These are phyloP conservation scores for Beris morrisii DNA, from an alignment of 2,888 invertebrate species.

Conservation along the genomic window DNA sequence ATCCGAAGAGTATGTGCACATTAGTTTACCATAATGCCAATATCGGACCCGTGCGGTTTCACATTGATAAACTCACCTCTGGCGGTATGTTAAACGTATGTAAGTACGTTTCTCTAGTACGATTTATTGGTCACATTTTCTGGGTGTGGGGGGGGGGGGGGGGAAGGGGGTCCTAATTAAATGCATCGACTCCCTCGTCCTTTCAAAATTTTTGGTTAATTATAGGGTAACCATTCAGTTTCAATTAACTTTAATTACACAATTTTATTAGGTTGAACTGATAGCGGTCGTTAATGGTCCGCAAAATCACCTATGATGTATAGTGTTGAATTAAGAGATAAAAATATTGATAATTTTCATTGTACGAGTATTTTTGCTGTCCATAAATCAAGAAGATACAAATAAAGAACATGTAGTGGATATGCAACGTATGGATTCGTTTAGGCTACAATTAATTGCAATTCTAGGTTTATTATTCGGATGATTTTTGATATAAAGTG, in stretches of 20 bases:
- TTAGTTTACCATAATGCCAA: background rate
- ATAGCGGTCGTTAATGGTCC: constrained; percentile 33
- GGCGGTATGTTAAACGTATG: background rate
- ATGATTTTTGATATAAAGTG: too few species aligned
- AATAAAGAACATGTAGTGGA: constrained; percentile 14
- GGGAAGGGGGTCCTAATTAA: constrained; percentile 7
- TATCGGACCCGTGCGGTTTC: constrained; percentile 24
- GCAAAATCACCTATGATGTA: constrained; percentile 17
- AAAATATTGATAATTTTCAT: constrained; percentile 26
- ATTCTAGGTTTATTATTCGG: too few species aligned
- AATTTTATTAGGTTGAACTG: constrained; percentile 32
- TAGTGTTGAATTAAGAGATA: constrained; percentile 31
- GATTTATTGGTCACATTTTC: constrained; percentile 25
- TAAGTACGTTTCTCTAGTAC: background rate
- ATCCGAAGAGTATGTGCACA: background rate
- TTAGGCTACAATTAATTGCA: too few species aligned
- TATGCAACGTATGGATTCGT: too few species aligned
- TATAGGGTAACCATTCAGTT: constrained; percentile 30
- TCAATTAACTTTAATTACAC: constrained; percentile 32
- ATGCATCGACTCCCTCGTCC: background rate
- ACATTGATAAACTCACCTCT: constrained; percentile 28
- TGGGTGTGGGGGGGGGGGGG: background rate
- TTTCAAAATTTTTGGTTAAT: constrained; percentile 27
- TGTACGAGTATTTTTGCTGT: background rate
- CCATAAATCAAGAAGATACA: constrained; percentile 30